A percentile compares a stretch with the other conserved stretches of the same genome.
Conservation (phyloP, 2,888 invertebrate species). For the Rapana venosa region DNA sequence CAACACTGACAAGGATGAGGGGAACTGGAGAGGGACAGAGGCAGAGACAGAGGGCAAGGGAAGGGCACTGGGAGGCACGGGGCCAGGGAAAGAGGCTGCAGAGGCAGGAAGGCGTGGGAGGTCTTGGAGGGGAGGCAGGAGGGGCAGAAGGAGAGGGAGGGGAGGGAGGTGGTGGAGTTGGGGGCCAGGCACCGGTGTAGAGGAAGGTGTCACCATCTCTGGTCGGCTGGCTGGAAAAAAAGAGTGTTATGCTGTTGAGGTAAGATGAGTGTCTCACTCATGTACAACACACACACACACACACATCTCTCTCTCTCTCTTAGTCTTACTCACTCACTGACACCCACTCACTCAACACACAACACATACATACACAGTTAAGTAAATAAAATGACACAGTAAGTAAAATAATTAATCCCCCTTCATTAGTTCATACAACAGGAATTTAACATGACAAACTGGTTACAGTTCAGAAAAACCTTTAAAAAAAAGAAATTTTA, state of each 20-base stretch:
- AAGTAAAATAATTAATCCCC: no score
- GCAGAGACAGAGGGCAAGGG: constrained; percentile 27
- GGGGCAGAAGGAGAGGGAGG: constrained; percentile 31
- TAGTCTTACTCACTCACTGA: no score
- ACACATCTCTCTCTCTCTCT: no score
- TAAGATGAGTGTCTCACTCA: background rate
- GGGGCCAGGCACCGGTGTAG: background rate
- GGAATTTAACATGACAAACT: no score
- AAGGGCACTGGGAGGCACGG: background rate
- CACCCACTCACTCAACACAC: no score
- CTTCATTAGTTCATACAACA: no score
- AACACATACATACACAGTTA: no score
- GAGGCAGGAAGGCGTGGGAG: background rate
- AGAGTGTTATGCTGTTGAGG: background rate
- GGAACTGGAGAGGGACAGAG: background rate
- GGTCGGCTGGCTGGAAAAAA: background rate
- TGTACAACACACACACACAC: background rate
- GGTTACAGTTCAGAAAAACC: no score
- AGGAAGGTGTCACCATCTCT: background rate
- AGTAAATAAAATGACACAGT: no score
- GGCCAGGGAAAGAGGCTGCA: no score
- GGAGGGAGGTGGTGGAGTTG: background rate
- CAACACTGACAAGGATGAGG: background rate
- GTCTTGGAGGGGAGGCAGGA: constrained; percentile 35
- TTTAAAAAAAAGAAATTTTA: no score